Base-by-base conservation (phyloP, 35 echinoderm and acorn worm species). In the Acanthaster planci region DNA sequence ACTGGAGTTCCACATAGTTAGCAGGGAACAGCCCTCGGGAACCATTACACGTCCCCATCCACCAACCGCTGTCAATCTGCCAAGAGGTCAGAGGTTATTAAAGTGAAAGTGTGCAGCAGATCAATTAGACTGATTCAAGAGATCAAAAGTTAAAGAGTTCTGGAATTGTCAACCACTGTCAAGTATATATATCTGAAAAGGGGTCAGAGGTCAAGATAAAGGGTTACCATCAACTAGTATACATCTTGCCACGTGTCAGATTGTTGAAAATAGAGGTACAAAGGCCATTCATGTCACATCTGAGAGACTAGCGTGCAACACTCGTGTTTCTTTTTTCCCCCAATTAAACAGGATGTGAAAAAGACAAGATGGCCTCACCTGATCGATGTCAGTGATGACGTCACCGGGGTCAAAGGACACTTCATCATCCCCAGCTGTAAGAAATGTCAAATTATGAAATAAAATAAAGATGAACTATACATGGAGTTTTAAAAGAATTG, bases 321-420 rank as follows among this genome's bases (percentile, higher is more conserved):
- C n/a, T n/a, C n/a, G n/a, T n/a, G n/a, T n/a, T n/a, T n/a, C n/a
- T n/a, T n/a, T n/a, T n/a, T n/a, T n/a, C n/a, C n/a, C n/a, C n/a
- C n/a, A n/a, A n/a, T n/a, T n/a, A n/a, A n/a, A n/a, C n/a, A n/a
- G n/a, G n/a, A n/a, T n/a, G n/a, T n/a, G n/a, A n/a, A n/a, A n/a
- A n/a, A n/a, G n/a, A n/a, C n/a, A n/a, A n/a, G n/a, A n/a, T 34
- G 8, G 23, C 16, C 8, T 39, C 86, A 97, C 94, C 87, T 89
- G 84, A 50, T 97, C 94, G 54, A 97, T 89, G 35, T 97, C 80
- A 37, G 94, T 90, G 38, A 97, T 97, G 37, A 97, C 86, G 38
- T 97, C 94, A 84, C 84, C 90, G 55, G 94, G 94, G 78, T 97
- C 94, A 92, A 97, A 97, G 60, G 94, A 86, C 60, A 97, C 60